These are phyloP conservation scores for Valencia hispanica DNA, from an alignment of 2,797 vertebrate genomes.

Conservation along the genomic window DNA sequence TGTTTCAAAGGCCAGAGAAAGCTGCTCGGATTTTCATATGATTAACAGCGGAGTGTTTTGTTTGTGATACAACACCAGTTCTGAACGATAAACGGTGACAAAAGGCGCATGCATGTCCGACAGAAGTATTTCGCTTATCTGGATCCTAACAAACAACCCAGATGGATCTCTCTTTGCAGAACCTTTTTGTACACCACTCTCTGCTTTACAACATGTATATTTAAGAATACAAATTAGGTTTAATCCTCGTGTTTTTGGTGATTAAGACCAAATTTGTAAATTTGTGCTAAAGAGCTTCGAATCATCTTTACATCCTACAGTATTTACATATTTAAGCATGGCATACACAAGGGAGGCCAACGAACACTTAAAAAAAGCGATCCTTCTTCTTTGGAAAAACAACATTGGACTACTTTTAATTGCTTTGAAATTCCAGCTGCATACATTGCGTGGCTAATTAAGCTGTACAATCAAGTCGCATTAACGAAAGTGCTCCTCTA, in stretches of 20 bases:
- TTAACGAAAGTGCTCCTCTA: slow-evolving; percentile 45
- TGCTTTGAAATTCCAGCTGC: slow-evolving; percentile 54
- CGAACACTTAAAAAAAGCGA: background rate
- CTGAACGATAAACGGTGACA: background rate
- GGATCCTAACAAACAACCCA: background rate
- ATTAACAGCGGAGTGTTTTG: background rate
- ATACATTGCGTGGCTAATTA: slow-evolving; percentile 50
- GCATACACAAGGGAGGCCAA: slow-evolving; percentile 3
- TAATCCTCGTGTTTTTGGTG: slow-evolving; percentile 8
- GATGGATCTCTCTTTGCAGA: background rate
- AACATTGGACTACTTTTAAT: slow-evolving; percentile 51
- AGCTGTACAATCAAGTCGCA: slow-evolving; percentile 43
- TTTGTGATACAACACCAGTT: background rate
- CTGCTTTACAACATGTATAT: slow-evolving; percentile 18
- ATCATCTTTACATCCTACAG: background rate
- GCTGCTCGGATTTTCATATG: slow-evolving; percentile 3
- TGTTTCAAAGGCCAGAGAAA: slow-evolving; percentile 3
- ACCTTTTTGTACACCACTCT: background rate
- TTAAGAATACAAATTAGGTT: slow-evolving; percentile 6
- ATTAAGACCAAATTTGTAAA: slow-evolving; percentile 18
- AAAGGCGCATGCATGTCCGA: background rate
- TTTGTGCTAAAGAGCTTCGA: slow-evolving; percentile 21
- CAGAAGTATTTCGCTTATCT: background rate
- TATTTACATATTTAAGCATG: slow-evolving; percentile 18
- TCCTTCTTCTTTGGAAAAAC: slow-evolving; percentile 26